Base-by-base conservation (phyloP, 2,113 vertebrate species). In the Lathamus discolor region DNA sequence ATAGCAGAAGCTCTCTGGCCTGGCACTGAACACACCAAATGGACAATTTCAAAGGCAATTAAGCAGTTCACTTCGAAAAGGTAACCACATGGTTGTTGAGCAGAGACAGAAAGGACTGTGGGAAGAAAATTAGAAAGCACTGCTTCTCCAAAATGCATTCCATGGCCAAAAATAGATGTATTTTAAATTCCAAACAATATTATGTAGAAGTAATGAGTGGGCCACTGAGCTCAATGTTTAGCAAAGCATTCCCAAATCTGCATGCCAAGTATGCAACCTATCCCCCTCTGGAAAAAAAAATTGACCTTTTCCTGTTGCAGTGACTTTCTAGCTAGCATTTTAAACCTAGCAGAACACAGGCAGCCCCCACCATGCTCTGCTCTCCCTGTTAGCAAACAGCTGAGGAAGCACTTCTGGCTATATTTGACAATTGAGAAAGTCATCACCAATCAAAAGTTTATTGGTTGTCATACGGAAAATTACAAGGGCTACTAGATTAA, bases 71-170 rank as follows among this genome's bases (percentile, higher is more conserved):
- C 61, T 96, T 92, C 0, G 0, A 90, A 83, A 33, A 63, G 31
- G 27, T 95, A 93, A 88, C 51, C 90, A 22, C 68, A 67, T 49
- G 83, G 44, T 2, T 97, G 29, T 54, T 93, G 46, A 96, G 83
- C 72, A 95, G 69, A 91, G 68, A 72, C 46, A 94, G 52, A 73
- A 31, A 86, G 73, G 41, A 64, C 41, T 68, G 63, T 54, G 54
- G 91, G 69, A 93, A 25, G 29, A 67, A 96, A 95, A 97, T 83
- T 85, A 91, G 88, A 95, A 91, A 94, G 93, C 29, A 72, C 2
- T 25, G 20, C 16, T 84, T 79, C 63, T 68, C 74, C 35, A 5
- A 96, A 95, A 33, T 44, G 28, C 37, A 76, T 55, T 88, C 69
- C 54, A 61, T 78, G 77, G 51, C 37, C 78, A 85, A 83, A 73